phyloP scores from a whole-genome alignment of 2,113 vertebrate species.

The Hippopotamus amphibius region DNA sequence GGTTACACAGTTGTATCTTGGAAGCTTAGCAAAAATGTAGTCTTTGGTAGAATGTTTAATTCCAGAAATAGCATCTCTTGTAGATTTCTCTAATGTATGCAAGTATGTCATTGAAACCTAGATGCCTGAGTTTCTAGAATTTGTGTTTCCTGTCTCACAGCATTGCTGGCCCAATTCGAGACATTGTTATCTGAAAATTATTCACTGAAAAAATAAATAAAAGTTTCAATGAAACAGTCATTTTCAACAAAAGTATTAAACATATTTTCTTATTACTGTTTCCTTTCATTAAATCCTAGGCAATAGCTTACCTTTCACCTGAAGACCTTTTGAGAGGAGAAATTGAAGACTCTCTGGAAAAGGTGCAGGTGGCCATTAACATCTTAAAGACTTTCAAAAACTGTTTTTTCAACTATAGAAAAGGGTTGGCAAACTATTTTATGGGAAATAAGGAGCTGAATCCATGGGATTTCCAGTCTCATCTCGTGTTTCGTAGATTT shows the following conservation, averaged over 20 bases:
- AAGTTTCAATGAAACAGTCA: neutral
- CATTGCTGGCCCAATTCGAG: neutral
- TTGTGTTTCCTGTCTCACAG: neutral
- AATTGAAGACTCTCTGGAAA: constrained; percentile 87
- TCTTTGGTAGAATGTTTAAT: neutral
- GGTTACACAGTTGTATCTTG: neutral
- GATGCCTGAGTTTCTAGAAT: constrained; percentile 27
- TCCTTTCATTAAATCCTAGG: constrained; percentile 79
- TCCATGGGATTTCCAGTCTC: constrained; percentile 90
- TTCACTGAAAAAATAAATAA: constrained; percentile 3
- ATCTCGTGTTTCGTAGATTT: constrained; percentile 89
- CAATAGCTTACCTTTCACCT: constrained; percentile 85
- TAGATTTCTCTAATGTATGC: neutral
- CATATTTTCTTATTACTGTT: constrained; percentile 4
- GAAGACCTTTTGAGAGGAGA: constrained; percentile 89
- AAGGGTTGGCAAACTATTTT: constrained; percentile 81
- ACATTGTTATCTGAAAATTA: constrained; percentile 9
- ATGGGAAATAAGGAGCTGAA: constrained; percentile 78
- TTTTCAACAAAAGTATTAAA: neutral
- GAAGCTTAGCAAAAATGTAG: constrained; percentile 19
- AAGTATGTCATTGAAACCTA: neutral
- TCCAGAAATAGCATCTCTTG: neutral
- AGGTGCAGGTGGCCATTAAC: constrained; percentile 84
- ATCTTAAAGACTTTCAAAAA: constrained; percentile 86
- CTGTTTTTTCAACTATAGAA: constrained; percentile 87